Conservation (phyloP, 2,888 invertebrate species). For the Urechis unicinctus region DNA sequence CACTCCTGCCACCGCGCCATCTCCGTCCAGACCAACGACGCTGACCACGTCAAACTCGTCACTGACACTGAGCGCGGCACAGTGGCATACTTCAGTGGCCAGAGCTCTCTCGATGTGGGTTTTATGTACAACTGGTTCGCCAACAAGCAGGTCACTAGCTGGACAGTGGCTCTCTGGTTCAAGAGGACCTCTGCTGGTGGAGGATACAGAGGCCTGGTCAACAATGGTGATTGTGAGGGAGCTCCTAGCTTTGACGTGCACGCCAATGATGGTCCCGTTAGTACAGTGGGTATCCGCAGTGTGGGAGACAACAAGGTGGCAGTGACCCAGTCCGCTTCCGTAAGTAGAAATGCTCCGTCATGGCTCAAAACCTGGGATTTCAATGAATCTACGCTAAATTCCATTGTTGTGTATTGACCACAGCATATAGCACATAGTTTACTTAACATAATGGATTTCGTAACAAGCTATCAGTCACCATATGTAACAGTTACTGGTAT, state of each 20-base stretch:
- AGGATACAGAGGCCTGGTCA: background rate
- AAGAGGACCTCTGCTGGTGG: background rate
- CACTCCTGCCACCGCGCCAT: background rate
- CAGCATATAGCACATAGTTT: too few relatives aligned
- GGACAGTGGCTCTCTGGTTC: background rate
- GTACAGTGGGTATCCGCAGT: background rate
- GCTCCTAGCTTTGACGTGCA: background rate
- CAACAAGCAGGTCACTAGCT: background rate
- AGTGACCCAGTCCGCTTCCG: background rate
- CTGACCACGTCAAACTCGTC: background rate
- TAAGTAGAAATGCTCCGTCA: too few relatives aligned
- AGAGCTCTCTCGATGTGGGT: background rate
- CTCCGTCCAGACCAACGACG: background rate
- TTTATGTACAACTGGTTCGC: background rate
- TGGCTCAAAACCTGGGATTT: too few relatives aligned
- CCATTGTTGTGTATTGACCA: too few relatives aligned
- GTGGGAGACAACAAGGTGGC: background rate
- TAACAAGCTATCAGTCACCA: too few relatives aligned
- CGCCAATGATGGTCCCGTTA: background rate
- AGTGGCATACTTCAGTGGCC: background rate
- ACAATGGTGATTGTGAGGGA: background rate
- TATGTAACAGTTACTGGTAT: too few relatives aligned
- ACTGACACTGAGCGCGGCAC: background rate
- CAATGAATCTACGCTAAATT: too few relatives aligned
- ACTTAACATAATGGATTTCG: too few relatives aligned